These are phyloP conservation scores for Margarornis squamiger DNA, from an alignment of 2,797 vertebrate species.

Conservation along the genomic window DNA sequence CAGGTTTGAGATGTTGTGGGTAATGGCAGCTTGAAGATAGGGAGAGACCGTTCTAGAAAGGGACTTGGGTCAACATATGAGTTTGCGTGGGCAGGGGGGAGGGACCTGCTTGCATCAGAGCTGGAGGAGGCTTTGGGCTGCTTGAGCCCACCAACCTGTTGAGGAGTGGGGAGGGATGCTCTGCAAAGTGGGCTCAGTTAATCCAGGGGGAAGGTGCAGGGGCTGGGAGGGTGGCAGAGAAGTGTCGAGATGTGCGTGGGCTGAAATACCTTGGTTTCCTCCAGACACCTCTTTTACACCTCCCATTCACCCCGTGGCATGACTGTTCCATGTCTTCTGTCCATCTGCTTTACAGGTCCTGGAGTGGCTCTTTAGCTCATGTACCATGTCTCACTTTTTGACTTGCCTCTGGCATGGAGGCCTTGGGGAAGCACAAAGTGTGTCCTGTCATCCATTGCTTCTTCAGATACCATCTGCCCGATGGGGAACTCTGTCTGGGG, in stretches of 20 bases:
- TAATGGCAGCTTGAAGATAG: background rate
- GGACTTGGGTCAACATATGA: background rate
- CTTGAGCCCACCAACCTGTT: background rate
- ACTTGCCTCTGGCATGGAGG: background rate
- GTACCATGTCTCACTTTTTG: fast-evolving
- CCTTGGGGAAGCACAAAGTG: background rate
- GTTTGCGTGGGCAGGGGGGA: background rate
- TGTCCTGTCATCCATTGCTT: background rate
- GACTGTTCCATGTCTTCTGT: background rate
- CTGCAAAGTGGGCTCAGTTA: background rate
- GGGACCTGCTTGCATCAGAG: background rate
- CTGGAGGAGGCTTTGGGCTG: background rate
- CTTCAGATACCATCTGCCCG: background rate
- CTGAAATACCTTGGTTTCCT: background rate
- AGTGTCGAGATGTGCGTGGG: background rate
- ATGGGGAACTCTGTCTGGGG: background rate
- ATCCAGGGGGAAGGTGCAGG: background rate
- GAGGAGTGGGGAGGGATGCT: background rate
- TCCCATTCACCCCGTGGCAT: fast-evolving
- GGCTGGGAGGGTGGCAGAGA: background rate
- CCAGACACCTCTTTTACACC: background rate
- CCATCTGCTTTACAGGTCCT: background rate
- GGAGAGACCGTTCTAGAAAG: background rate
- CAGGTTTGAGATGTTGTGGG: background rate
- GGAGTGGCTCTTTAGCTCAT: fast-evolving